A percentile compares a stretch with the other conserved stretches of the same genome.
These are phyloP conservation scores for Griposia aprilina DNA, from an alignment of 2,888 invertebrate genomes.

Conservation along the genomic window DNA sequence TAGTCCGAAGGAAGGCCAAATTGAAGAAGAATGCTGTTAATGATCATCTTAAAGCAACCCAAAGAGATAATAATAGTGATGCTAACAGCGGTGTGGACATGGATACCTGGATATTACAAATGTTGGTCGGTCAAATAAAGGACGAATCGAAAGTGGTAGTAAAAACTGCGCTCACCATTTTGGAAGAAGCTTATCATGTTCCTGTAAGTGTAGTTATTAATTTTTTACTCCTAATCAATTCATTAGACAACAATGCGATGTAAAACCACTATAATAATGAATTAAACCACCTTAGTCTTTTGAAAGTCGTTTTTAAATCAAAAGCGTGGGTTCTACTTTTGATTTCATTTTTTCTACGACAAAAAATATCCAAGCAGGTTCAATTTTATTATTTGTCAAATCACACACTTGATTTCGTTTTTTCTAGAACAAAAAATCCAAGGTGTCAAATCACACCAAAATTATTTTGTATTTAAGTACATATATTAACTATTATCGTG, in stretches of 20 bases:
- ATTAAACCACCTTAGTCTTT: too few relatives aligned
- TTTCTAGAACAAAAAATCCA: neutral
- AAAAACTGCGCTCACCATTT: conserved; percentile 94
- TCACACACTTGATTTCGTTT: neutral
- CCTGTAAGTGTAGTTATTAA: conserved; percentile 89
- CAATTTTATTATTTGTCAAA: neutral
- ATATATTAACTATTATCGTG: neutral
- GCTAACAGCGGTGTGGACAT: conserved; percentile 90
- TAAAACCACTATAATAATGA: neutral
- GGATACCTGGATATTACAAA: conserved; percentile 96
- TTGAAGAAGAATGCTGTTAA: conserved; percentile 81
- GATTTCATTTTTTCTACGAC: neutral
- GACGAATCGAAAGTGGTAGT: conserved; percentile 96
- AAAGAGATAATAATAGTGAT: conserved; percentile 77
- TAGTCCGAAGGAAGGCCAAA: conserved; percentile 85
- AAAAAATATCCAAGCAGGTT: neutral
- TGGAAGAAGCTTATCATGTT: conserved; percentile 98
- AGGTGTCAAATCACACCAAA: neutral
- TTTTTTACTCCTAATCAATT: neutral
- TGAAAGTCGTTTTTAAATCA: too few relatives aligned
- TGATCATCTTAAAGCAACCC: conserved; percentile 77
- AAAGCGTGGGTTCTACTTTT: neutral
- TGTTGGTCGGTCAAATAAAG: conserved; percentile 95
- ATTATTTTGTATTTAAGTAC: neutral
- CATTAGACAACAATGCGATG: neutral